A percentile compares a stretch with the other conserved stretches of the same genome.
Evolutionary conservation across 2,888 invertebrate species (phyloP).

Genomic region (Scaptomyza reducta): DNA sequence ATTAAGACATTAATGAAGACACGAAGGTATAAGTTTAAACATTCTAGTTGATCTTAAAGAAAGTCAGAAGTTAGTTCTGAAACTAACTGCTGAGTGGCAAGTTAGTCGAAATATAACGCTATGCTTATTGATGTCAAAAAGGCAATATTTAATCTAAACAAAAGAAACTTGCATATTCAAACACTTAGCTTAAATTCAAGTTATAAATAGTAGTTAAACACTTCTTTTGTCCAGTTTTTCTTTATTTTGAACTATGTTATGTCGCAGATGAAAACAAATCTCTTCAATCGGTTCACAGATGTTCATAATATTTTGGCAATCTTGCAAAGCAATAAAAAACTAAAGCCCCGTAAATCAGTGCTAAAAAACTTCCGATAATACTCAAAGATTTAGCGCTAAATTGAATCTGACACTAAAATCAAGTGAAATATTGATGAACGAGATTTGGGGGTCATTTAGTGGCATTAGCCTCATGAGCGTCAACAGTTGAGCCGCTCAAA

Average conservation of each 20-base stretch:
- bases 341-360: slow-evolving; percentile 21
- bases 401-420: slow-evolving; percentile 69
- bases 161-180: no score
- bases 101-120: neutral
- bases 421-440: slow-evolving; percentile 74
- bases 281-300: slow-evolving; percentile 26
- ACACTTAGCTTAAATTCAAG: no score
- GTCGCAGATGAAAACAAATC: slow-evolving; percentile 7
- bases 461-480: slow-evolving; percentile 62
- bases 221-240: no score
- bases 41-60: neutral
- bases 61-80: neutral
- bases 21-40: slow-evolving; percentile 3
- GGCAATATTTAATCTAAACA: neutral
- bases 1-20: slow-evolving; percentile 63
- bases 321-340: neutral
- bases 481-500: slow-evolving; percentile 60
- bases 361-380: slow-evolving; percentile 54
- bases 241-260: neutral
- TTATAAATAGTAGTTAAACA: no score
- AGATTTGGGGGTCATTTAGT: slow-evolving; percentile 67
- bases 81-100: neutral
- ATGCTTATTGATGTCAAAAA: neutral
- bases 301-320: slow-evolving; percentile 24
- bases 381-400: slow-evolving; percentile 56